Conservation (phyloP, 2,888 invertebrate species). For the Dasypogon diadema region DNA sequence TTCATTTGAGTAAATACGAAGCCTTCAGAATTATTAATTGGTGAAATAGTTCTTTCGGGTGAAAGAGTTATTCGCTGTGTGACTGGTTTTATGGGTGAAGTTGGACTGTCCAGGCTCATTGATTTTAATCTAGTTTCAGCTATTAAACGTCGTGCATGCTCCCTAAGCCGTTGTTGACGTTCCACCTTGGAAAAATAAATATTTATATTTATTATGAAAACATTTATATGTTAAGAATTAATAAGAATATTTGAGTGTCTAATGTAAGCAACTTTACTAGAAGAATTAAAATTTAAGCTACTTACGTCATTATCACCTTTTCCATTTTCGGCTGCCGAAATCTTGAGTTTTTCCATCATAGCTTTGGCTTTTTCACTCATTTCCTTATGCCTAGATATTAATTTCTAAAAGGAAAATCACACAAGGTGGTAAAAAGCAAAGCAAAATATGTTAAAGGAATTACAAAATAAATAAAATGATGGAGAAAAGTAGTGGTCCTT, state of each 20-base stretch:
- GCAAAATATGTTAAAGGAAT: slow-evolving; percentile 53
- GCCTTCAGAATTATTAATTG: slow-evolving; percentile 63
- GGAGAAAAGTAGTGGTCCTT: no score
- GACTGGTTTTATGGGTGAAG: slow-evolving; percentile 64
- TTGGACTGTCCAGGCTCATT: slow-evolving; percentile 64
- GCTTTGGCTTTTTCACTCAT: slow-evolving; percentile 69
- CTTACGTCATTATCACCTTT: slow-evolving; percentile 66
- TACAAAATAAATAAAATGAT: slow-evolving; percentile 39
- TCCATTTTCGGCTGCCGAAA: slow-evolving; percentile 63
- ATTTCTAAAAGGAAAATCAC: slow-evolving; percentile 64
- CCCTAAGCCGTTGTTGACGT: slow-evolving; percentile 85
- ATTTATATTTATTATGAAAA: background rate
- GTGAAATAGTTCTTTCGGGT: slow-evolving; percentile 67
- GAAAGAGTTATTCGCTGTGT: slow-evolving; percentile 66
- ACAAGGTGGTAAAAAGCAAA: slow-evolving; percentile 51
- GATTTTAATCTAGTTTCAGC: slow-evolving; percentile 80
- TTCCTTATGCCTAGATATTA: slow-evolving; percentile 68
- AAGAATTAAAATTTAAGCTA: slow-evolving; percentile 57
- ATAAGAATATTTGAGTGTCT: no score
- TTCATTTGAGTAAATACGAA: slow-evolving; percentile 60
- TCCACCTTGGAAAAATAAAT: slow-evolving; percentile 74
- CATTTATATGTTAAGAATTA: no score
- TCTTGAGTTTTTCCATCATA: slow-evolving; percentile 68
- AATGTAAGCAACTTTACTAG: background rate
- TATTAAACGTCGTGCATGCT: slow-evolving; percentile 89